phyloP scores from a whole-genome alignment of 2,888 invertebrate genomes.

The Hylaea fasciaria region DNA sequence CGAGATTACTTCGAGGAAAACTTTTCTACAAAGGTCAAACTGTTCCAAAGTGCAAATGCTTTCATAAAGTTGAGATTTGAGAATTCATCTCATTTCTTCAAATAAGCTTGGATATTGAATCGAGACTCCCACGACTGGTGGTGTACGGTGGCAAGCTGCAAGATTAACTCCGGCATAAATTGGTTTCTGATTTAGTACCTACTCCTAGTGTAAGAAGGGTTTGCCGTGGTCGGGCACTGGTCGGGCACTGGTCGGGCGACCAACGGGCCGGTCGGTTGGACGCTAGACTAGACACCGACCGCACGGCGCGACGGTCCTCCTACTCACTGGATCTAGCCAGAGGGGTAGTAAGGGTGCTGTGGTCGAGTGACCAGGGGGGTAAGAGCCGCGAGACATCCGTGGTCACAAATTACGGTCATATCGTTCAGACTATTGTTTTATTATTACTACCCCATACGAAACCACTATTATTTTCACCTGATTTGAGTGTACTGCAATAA shows the following conservation, averaged over 20 bases:
- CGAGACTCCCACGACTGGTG: not conserved
- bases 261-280: not conserved
- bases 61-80: no score
- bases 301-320: not conserved
- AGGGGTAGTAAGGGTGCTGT: not conserved
- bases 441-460: no score
- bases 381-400: no score
- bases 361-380: no score
- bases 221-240: not conserved
- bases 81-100: no score
- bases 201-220: not conserved
- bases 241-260: not conserved
- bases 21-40: no score
- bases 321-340: not conserved
- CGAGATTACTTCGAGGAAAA: no score
- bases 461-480: no score
- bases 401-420: no score
- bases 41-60: no score
- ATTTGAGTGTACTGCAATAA: no score
- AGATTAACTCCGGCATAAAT: slow-evolving; percentile 1
- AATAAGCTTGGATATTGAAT: not conserved
- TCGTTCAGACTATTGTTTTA: no score
- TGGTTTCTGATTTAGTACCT: slow-evolving; percentile 8
- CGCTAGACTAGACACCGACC: slow-evolving; percentile 31
- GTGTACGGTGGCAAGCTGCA: not conserved